Base-by-base conservation (phyloP, 2,888 invertebrate genomes). In the Limulus polyphemus region DNA sequence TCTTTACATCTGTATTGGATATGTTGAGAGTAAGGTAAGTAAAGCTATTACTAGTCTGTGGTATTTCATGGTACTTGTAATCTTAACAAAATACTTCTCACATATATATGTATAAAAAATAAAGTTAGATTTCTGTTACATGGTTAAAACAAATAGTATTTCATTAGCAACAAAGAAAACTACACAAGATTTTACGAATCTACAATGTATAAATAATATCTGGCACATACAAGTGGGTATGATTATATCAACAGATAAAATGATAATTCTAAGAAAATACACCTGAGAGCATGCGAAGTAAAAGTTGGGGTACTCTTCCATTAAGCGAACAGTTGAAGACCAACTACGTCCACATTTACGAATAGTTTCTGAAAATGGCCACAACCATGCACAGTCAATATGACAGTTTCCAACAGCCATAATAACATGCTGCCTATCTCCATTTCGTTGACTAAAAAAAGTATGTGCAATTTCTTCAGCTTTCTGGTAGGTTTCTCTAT, bases 301-400 rank as follows among this genome's bases (percentile, higher is more conserved):
- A 65, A 76, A 76, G 57, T 77, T 69, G 5, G 77, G 77, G 67
- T 79, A 78, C 62, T 75, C 71, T 14, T 79, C 77, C 77, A 80
- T 77, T 56, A 80, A 71, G 0, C 74, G 65, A 32, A 80, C 64
- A 16, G 77, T 75, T 49, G 77, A 74, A 5, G 77, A 74, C 76
- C 77, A 80, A 63, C 78, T 78, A 11, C 80, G 69, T 7, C 77
- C 80, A 73, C 78, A 78, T 68, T 80, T 80, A 48, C 80, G 69
- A 55, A 75, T 77, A 0, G 80, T 80, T 70, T 80, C 80, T 49
- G 74, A 76, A 71, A 78, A 79, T 0, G 78, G 77, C 80, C 80
- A 80, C 59, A 80, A 70, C 80, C 80, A 80, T 0, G 80, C 80
- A 14, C 74, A 72, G 68, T 80, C 80, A 63, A 80, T 80, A 69